Percentiles rank a stretch among this genome's conserved stretches.
Evolutionary conservation across 2,888 invertebrate genomes (phyloP).

Genomic region (Heteromyza rotundicornis): DNA sequence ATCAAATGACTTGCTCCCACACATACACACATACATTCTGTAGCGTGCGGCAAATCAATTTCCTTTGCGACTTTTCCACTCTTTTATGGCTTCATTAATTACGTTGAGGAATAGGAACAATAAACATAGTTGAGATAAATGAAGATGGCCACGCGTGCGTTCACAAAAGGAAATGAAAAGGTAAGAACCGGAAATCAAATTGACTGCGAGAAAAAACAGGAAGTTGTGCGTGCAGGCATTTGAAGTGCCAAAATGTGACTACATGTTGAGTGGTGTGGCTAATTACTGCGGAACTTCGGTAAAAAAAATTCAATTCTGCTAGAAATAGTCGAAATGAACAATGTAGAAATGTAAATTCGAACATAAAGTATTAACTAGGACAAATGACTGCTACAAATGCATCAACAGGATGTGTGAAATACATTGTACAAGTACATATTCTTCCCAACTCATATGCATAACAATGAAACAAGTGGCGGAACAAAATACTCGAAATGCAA

Average conservation of each 20-base stretch:
- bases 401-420: background rate
- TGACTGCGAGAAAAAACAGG: background rate
- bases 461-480: constrained; percentile 5
- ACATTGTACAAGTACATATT: background rate
- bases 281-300: too few species aligned
- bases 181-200: background rate
- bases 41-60: constrained; percentile 18
- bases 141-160: background rate
- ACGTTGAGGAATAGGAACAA: background rate
- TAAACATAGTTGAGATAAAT: background rate
- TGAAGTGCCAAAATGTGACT: too few species aligned
- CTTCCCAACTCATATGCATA: constrained; percentile 3
- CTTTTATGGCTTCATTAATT: constrained; percentile 13
- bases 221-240: too few species aligned
- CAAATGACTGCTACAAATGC: background rate
- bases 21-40: background rate
- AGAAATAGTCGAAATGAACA: too few species aligned
- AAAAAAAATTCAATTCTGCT: too few species aligned
- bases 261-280: too few species aligned
- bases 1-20: too few species aligned
- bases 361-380: too few species aligned
- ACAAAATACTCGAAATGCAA: constrained; percentile 1
- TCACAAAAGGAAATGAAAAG: constrained; percentile 1
- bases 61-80: constrained; percentile 3
- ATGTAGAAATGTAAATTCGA: too few species aligned